A percentile compares a stretch with the other conserved stretches of the same genome.
Conservation (phyloP, 2,888 invertebrate genomes). For the Phortica magna region DNA sequence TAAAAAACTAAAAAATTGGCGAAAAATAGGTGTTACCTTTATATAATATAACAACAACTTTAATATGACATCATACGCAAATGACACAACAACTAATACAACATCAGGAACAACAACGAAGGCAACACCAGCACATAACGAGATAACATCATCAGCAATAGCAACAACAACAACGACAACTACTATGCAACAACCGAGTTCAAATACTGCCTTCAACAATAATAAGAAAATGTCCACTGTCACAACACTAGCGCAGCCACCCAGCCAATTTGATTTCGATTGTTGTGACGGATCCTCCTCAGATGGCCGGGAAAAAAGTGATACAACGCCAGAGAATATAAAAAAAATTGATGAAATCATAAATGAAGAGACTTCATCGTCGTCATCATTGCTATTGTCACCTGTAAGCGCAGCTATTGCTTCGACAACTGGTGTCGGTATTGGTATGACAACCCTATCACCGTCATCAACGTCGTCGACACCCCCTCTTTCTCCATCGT, state of each 20-base stretch:
- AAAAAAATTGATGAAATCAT: conserved; percentile 78
- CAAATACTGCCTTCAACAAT: conserved; percentile 18
- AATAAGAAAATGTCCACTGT: conserved; percentile 19
- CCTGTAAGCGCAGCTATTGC: conserved; percentile 18
- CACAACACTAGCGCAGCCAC: conserved; percentile 31
- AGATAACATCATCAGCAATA: not conserved
- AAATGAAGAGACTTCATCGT: conserved; percentile 48
- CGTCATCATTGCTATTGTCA: conserved; percentile 33
- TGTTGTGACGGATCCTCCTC: conserved; percentile 59
- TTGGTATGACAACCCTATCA: conserved; percentile 41
- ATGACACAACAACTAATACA: conserved; percentile 18
- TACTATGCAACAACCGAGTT: not conserved
- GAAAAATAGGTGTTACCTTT: not conserved
- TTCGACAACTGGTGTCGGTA: conserved; percentile 33
- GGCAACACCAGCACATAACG: not conserved
- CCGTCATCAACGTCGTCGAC: conserved; percentile 38
- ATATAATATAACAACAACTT: not conserved
- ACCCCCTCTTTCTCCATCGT: conserved; percentile 38
- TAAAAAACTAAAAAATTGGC: not conserved
- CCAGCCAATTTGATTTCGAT: conserved; percentile 28
- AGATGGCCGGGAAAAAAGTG: conserved; percentile 76
- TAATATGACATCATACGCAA: conserved; percentile 33
- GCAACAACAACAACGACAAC: conserved; percentile 28
- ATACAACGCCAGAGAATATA: conserved; percentile 77
- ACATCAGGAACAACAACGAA: not conserved